A percentile compares a stretch with the other conserved stretches of the same genome.
These are phyloP conservation scores for Apodemus sylvaticus DNA, from an alignment of 2,113 vertebrate genomes.

Conservation along the genomic window DNA sequence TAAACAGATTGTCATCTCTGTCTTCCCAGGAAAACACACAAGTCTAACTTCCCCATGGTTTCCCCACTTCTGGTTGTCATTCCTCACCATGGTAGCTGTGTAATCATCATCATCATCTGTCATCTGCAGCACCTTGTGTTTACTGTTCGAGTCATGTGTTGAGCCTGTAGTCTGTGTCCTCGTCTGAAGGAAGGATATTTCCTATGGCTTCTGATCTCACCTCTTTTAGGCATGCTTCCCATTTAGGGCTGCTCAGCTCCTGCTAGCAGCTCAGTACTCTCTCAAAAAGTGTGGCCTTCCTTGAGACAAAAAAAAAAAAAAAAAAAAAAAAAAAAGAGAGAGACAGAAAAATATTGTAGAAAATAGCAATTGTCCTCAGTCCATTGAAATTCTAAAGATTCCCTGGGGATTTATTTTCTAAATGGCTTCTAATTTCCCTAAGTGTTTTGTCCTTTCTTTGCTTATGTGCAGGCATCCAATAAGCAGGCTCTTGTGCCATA, in stretches of 20 bases:
- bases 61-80: background rate
- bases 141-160: background rate
- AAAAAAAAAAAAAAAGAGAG: background rate
- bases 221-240: background rate
- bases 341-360: background rate
- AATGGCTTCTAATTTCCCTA: constrained; percentile 75
- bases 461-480: background rate
- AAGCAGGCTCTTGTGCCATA: constrained; percentile 20
- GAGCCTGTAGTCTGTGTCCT: background rate
- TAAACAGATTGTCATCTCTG: background rate
- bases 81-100: background rate
- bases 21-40: background rate
- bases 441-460: constrained; percentile 71
- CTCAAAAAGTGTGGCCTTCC: background rate
- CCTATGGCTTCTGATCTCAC: background rate
- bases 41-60: background rate
- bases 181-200: background rate
- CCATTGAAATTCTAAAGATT: constrained; percentile 62
- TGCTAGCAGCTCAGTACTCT: background rate
- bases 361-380: background rate
- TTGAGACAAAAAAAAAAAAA: background rate
- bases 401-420: constrained; percentile 66
- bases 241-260: background rate
- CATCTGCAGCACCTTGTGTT: background rate
- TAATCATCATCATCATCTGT: background rate